phyloP scores from a whole-genome alignment of 2,888 invertebrate species.

The Ypsolopha scabrella region DNA sequence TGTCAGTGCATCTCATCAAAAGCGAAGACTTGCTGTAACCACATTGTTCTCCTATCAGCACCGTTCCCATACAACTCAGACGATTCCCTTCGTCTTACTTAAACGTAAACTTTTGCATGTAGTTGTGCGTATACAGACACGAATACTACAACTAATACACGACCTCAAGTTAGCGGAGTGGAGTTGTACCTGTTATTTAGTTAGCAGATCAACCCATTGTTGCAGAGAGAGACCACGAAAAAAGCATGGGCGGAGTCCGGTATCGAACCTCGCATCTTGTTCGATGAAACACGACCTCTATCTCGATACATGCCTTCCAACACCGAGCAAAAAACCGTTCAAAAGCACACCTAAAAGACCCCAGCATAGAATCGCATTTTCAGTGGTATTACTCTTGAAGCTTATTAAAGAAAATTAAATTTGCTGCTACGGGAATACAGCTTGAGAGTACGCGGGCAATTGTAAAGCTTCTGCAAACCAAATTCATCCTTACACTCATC shows the following conservation, averaged over 20 bases:
- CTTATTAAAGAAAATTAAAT: slow-evolving; percentile 70
- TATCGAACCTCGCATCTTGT: slow-evolving; percentile 51
- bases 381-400: slow-evolving; percentile 11
- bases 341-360: slow-evolving; percentile 24
- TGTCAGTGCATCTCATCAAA: too few relatives aligned
- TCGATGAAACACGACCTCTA: slow-evolving; percentile 58
- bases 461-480: background rate
- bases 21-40: too few relatives aligned
- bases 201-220: slow-evolving; percentile 68
- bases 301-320: slow-evolving; percentile 62
- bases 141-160: slow-evolving; percentile 12
- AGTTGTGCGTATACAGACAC: background rate
- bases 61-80: background rate
- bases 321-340: slow-evolving; percentile 20
- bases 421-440: slow-evolving; percentile 59
- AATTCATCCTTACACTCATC: slow-evolving; percentile 1
- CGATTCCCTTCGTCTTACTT: background rate
- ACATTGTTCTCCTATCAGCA: background rate
- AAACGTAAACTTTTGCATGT: background rate
- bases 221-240: slow-evolving; percentile 63
- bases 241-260: slow-evolving; percentile 61
- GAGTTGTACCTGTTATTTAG: slow-evolving; percentile 61
- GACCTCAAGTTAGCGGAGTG: slow-evolving; percentile 11
- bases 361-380: background rate
- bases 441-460: slow-evolving; percentile 22